Percentiles rank a stretch among this genome's conserved stretches.
Evolutionary conservation across 2,888 invertebrate species (phyloP).

Genomic region (Apamea sordens): DNA sequence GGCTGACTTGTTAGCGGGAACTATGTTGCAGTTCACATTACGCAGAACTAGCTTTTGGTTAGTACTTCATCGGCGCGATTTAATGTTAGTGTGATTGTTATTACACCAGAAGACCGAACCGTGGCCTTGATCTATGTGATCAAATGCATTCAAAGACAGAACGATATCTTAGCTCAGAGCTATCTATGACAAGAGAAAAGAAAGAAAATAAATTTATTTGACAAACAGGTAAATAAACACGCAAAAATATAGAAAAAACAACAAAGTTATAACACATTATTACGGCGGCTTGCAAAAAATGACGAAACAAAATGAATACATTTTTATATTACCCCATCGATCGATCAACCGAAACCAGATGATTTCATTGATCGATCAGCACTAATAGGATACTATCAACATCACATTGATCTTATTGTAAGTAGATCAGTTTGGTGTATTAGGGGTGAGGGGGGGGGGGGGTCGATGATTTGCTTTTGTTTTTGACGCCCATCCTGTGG

Average conservation of each 20-base stretch:
- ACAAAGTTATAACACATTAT: too few species aligned
- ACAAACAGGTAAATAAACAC: too few species aligned
- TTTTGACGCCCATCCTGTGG: background rate
- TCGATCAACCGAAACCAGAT: background rate
- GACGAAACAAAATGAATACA: too few species aligned
- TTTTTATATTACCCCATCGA: background rate
- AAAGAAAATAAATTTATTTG: too few species aligned
- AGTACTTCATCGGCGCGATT: too few species aligned
- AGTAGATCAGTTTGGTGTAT: constrained; percentile 4
- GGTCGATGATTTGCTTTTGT: background rate
- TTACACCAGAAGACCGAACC: too few species aligned
- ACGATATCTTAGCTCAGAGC: background rate
- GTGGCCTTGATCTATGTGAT: too few species aligned
- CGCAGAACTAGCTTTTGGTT: background rate
- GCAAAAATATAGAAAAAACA: too few species aligned
- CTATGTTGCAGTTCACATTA: background rate
- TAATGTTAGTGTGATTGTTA: too few species aligned
- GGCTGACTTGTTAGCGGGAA: constrained; percentile 43
- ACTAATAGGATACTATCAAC: background rate
- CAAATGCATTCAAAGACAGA: background rate
- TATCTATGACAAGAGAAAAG: too few species aligned
- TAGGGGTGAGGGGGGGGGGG: too few species aligned
- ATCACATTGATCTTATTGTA: background rate
- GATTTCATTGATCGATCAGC: background rate
- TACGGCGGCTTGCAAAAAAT: too few species aligned